Base-by-base conservation (phyloP, 1,140 invertebrate genomes). In the Drosophila sp. region DNA sequence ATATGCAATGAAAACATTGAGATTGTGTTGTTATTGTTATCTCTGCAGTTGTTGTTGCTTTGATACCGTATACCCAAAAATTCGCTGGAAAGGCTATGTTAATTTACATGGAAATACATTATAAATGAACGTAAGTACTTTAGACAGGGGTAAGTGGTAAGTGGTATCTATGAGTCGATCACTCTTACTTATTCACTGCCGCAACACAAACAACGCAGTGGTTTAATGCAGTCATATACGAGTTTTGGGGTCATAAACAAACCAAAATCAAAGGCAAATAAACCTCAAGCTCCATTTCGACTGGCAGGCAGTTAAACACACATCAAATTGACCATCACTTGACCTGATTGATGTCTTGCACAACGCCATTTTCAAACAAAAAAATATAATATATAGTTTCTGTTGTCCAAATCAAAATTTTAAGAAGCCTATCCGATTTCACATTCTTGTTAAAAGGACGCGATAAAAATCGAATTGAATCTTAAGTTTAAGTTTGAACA, bases 11-110 rank as follows among this genome's bases (percentile, higher is more conserved):
- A 58, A 53, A 72, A 59, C 63, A 72, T 72, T 29, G 21, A 41
- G 54, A 46, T 50, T 72, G 57, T 51, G 41, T 25, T 69, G 70
- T 58, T 61, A 61, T 53, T 72, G 51, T 58, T 72, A 63, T 32
- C 41, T 16, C 21, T 13, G 36, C 14, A 21, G 40, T 29, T 57
- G n/a, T 48, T 56, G 54, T 53, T 69, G 45, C 4, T 27, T 9
- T 6, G 2, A 16, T 40, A 59, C 57, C 51, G 16, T 56, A 2
- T 21, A 53, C 7, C 14, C 7, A 27, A 2, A 11, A 53, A n/a
- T 5, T 11, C 4, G n/a, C 11, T 3, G n/a, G 0, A 38, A 2
- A 13, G 6, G 13, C 4, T 46, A 29, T 48, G n/a, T 8, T 16
- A 36, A 46, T 6, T 43, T 43, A 14, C 5, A 43, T 1, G 18